phyloP scores from a whole-genome alignment of 2,888 invertebrate species.

The Orthonychiurus folsomi region DNA sequence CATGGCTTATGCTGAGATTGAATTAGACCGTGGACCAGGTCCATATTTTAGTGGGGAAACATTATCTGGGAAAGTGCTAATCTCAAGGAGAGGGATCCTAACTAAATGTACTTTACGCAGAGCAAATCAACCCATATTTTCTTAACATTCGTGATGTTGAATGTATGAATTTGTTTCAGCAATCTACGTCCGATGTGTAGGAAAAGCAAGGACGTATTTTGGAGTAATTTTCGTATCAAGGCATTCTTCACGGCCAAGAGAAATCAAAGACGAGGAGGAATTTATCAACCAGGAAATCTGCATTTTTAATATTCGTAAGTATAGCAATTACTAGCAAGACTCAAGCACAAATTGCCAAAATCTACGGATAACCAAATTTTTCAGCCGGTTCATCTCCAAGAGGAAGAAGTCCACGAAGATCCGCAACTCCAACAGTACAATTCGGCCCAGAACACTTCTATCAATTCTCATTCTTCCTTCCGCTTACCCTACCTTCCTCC shows the following conservation, averaged over 20 bases:
- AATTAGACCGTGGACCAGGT: neutral
- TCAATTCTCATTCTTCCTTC: neutral
- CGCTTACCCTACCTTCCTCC: neutral
- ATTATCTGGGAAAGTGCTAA: neutral
- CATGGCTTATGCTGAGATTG: neutral
- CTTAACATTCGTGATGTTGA: neutral
- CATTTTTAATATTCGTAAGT: neutral
- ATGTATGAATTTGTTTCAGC: too few species aligned
- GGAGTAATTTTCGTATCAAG: neutral
- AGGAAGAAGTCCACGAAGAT: neutral
- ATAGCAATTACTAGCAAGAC: too few species aligned
- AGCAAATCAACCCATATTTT: neutral
- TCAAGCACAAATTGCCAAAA: neutral
- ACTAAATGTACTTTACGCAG: too few species aligned
- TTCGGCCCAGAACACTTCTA: neutral
- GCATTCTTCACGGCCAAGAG: neutral
- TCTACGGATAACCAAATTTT: neutral
- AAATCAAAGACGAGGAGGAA: neutral
- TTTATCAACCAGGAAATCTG: neutral
- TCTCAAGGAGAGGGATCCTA: neutral
- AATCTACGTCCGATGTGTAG: neutral
- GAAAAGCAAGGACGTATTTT: neutral
- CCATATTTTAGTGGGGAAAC: neutral
- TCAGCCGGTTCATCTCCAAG: neutral
- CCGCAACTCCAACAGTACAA: neutral